Evolutionary conservation across 2,797 vertebrate genomes (phyloP), one percentile per base, ranked within the genome.

Genomic region (Channa striata): DNA sequence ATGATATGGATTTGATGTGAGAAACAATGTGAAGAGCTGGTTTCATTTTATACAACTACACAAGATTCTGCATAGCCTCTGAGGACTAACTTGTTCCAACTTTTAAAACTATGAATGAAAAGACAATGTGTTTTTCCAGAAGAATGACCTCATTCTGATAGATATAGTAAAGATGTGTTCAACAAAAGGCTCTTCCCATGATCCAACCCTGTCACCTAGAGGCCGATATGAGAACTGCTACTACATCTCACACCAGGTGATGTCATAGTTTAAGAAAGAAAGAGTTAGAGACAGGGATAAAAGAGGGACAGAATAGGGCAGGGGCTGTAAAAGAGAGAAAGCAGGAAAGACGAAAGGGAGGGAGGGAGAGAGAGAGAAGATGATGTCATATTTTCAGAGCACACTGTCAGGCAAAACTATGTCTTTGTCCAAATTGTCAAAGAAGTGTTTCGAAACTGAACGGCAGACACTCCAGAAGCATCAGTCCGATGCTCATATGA

Each of bases 181-280:
- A 70, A 46, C 30, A 79, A 71, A 82, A 69, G 59, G 37, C 59
- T 33, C 47, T 56, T 80, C 46, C 33, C 17, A 17, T 54, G 54
- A 72, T 72, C 36, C 65, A 79, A 89, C 71, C 53, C 72, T 90
- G 87, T 84, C 88, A 90, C 80, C 89, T 83, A 85, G 48, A 66
- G 90, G 76, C 58, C 44, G 34, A 12, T 6, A 6, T 1, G 3
- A 37, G 56, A 76, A 87, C 62, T 84, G 62, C 87, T 93, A 93
- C 91, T 90, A 91, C 54, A 57, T 17, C 60, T 84, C 73, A 68
- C 65, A 84, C 46, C 37, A 72, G 86, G 89, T 93, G 92, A 93
- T 90, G 92, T 93, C 90, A 92, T 93, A 82, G 82, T 87, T 90
- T 80, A 42, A 70, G 78, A 83, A 86, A 86, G 71, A 83, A 80